Percentiles rank a stretch among this genome's conserved stretches.
These are phyloP conservation scores for Aporrectodea caliginosa DNA, from an alignment of 1,140 invertebrate genomes.

Conservation along the genomic window DNA sequence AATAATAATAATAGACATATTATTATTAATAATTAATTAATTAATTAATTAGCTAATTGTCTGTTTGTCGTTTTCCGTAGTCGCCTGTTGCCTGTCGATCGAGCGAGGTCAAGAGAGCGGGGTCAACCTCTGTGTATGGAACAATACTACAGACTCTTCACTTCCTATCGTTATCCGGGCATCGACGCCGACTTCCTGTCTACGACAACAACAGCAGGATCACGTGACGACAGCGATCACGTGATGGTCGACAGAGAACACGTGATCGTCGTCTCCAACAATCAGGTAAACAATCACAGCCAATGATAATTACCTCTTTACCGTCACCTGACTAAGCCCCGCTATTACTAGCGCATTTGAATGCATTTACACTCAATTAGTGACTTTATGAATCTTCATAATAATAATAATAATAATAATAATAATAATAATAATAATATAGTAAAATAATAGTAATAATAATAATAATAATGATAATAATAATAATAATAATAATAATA, in stretches of 20 bases:
- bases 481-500: too few species aligned
- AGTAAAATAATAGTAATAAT: too few species aligned
- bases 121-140: conserved; percentile 93
- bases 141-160: conserved; percentile 91
- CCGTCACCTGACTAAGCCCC: too few species aligned
- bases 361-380: too few species aligned
- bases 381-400: too few species aligned
- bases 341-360: too few species aligned
- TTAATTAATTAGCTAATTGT: background rate
- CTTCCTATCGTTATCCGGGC: conserved; percentile 43
- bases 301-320: too few species aligned
- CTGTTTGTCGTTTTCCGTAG: conserved; percentile 55
- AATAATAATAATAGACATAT: too few species aligned
- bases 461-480: too few species aligned
- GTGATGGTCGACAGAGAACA: conserved; percentile 61
- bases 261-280: conserved; percentile 83
- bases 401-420: too few species aligned
- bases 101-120: conserved; percentile 72
- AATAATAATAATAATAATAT: too few species aligned
- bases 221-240: conserved; percentile 36
- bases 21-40: too few species aligned
- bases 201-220: conserved; percentile 35
- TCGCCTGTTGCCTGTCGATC: conserved; percentile 71
- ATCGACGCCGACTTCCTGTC: conserved; percentile 61
- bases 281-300: conserved; percentile 62